Percentiles rank a stretch among this genome's conserved stretches.
phyloP scores from a whole-genome alignment of 2,888 invertebrate genomes.

The Adelphocoris suturalis region DNA sequence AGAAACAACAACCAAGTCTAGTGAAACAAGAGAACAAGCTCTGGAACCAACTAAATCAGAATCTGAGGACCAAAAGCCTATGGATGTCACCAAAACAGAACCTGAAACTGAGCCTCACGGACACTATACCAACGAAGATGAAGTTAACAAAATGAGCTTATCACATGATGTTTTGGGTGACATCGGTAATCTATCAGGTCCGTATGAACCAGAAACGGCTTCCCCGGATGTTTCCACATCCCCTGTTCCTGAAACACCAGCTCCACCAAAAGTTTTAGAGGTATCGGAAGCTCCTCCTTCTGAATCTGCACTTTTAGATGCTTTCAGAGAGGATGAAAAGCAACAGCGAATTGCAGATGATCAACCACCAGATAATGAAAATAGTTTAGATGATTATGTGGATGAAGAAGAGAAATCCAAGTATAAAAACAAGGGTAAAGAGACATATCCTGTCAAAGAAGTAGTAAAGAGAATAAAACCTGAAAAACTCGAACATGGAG shows the following conservation, averaged over 20 bases:
- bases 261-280: background rate
- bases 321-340: background rate
- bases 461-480: constrained; percentile 2
- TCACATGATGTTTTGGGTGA: background rate
- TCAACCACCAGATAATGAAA: constrained; percentile 15
- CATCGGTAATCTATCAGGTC: constrained; percentile 52
- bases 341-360: background rate
- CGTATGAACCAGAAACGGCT: constrained; percentile 52
- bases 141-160: constrained; percentile 34
- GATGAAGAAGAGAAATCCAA: constrained; percentile 50
- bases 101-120: background rate
- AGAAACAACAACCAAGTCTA: background rate
- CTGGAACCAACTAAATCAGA: background rate
- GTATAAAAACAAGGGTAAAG: constrained; percentile 53
- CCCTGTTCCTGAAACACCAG: background rate
- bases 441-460: constrained; percentile 51
- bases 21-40: background rate
- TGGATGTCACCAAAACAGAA: background rate
- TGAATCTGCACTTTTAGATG: background rate
- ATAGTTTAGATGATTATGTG: constrained; percentile 54
- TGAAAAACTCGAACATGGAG: constrained; percentile 40
- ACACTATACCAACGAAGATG: constrained; percentile 49
- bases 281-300: background rate
- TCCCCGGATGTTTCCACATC: background rate
- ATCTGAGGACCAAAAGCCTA: background rate